Evolutionary conservation across 2,888 invertebrate genomes (phyloP), one percentile per base, ranked within the genome.

Genomic region (Drosophila quinaria): DNA sequence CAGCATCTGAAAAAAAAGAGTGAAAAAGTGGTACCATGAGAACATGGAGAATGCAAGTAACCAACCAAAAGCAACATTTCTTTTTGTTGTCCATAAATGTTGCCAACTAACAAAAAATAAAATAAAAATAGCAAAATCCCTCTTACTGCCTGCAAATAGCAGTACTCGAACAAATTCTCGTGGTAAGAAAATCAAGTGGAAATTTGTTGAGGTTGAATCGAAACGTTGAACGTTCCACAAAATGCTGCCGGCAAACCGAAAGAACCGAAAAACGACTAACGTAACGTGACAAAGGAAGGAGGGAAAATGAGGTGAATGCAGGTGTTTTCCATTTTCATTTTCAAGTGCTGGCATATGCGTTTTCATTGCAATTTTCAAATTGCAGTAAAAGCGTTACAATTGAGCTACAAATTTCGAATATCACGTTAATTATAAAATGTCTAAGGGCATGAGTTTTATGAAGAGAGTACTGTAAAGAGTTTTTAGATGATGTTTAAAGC

Each of bases 161-260:
- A 22, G 56, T 10, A 55, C 6, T 25, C 56, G 81, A 81, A 82
- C 81, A 82, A 82, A 82, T 88, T 59, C 50, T 13, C 33, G 25
- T 39, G 25, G 70, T 35, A 78, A 65, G 70, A 87, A 87, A 89
- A 84, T 89, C 89, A 89, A 84, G 89, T 84, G 84, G 68, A 71
- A 83, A 81, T 78, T 81, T 68, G 78, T 81, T 83, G 87, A 86
- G 87, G 67, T 89, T 72, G 72, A 67, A 68, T 64, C 51, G 51
- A 70, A 76, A 63, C 46, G 78, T 58, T 64, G 47, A 74, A 68
- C 69, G 41, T 33, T 17, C 42, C 19, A 39, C 41, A 69, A 76
- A 68, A 68, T 69, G 79, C 74, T 62, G 61, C 76, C 46, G 59
- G 76, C 49, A 25, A 25, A 10, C 41, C 42, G 17, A 54, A 47